Evolutionary conservation across 2,888 invertebrate species (phyloP), one percentile per base, ranked within the genome.

Genomic region (Archaeoteleia sp.): DNA sequence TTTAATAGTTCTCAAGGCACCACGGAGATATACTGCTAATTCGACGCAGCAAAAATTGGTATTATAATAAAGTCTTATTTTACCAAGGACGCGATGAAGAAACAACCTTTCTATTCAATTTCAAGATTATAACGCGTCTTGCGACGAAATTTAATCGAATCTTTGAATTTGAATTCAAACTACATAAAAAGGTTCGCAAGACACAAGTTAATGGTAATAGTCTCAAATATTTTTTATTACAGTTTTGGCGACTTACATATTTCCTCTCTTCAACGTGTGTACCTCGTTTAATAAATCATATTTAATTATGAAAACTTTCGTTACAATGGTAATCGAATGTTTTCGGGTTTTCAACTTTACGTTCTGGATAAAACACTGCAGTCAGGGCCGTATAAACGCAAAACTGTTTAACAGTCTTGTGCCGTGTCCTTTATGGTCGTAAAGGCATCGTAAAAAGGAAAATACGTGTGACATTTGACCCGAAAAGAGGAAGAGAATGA

Each of bases 401-500:
- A 25, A 62, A 65, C 61, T 48, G 65, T 65, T 71, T 71, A 67
- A 71, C 42, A 62, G 43, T 68, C 70, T 45, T 68, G 67, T 48
- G 54, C 53, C 61, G 60, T 30, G 63, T 67, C 71, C 66, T 72
- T 75, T 72, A 73, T 67, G 76, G 70, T 73, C 75, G 73, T 76
- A 73, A 73, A 74, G 70, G 61, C 66, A 65, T 75, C 76, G 74
- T 78, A 78, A 79, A 78, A 72, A 69, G 57, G 71, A 68, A 74
- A 72, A 72, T 69, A 74, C 68, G 68, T 48, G 67, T 61, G 75
- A 72, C 73, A 75, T 74, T 77, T 73, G 76, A 74, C 74, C 76
- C 63, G 32, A 51, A 62, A 65, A 65, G 40, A 32, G 53, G 46
- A 57, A 55, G 42, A 54, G 45, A 25, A 37, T 1, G 39, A 20